Conservation (phyloP, 2,113 vertebrate genomes). For the Rhea pennata region DNA sequence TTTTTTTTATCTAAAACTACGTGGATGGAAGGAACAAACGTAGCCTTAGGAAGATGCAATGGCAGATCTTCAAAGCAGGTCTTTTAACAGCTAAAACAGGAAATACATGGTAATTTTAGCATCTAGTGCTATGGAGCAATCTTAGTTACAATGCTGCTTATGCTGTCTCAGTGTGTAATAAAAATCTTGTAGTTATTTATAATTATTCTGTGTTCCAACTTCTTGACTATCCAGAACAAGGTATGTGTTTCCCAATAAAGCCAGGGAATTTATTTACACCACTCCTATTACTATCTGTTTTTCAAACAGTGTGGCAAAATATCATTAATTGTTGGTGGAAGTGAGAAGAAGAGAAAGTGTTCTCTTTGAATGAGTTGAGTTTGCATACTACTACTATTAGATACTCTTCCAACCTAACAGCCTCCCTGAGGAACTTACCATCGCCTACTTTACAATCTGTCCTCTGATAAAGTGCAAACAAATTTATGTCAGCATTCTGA, state of each 20-base stretch:
- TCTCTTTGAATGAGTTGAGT: background rate
- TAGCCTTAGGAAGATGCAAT: background rate
- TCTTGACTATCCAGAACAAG: background rate
- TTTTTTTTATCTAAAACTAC: background rate
- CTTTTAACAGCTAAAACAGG: background rate
- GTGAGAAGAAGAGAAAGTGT: background rate
- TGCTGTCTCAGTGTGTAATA: background rate
- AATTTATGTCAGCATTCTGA: background rate
- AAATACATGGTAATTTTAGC: background rate
- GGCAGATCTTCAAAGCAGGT: background rate
- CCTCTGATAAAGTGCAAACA: background rate
- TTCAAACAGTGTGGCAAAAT: background rate
- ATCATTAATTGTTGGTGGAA: background rate
- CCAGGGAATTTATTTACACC: background rate
- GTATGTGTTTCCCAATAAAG: background rate
- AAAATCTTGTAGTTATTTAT: background rate
- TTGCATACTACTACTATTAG: background rate
- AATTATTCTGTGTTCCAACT: background rate
- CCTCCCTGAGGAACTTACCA: fast-evolving
- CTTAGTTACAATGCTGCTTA: fast-evolving
- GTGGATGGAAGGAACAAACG: fast-evolving
- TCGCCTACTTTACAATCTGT: background rate
- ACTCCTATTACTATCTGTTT: background rate
- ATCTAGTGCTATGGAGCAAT: background rate
- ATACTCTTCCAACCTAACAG: background rate